Conservation (phyloP, 2,888 invertebrate species). For the Phengaris alcon region DNA sequence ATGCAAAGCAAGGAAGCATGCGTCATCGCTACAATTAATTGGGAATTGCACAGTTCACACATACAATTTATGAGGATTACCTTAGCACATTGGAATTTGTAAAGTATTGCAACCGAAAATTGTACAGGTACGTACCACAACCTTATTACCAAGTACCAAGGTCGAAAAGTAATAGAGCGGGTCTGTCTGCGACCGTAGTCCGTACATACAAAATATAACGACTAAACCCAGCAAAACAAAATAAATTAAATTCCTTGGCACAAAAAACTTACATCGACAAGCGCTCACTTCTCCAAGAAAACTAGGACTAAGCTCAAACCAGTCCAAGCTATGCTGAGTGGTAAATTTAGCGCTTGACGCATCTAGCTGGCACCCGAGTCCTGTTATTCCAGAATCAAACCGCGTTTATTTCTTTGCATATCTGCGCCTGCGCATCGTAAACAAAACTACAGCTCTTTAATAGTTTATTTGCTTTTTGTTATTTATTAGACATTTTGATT, state of each 20-base stretch:
- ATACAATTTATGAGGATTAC: neutral
- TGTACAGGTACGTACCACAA: neutral
- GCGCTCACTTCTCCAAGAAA: slow-evolving; percentile 33
- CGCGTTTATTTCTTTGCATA: slow-evolving; percentile 15
- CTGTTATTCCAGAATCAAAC: slow-evolving; percentile 31
- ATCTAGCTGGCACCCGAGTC: slow-evolving; percentile 34
- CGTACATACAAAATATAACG: neutral
- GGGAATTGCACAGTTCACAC: neutral
- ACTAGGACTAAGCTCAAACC: slow-evolving; percentile 37
- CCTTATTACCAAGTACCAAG: no score
- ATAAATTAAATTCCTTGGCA: neutral
- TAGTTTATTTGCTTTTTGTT: neutral
- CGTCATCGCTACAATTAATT: neutral
- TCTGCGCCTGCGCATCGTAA: neutral
- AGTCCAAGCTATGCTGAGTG: slow-evolving; percentile 36
- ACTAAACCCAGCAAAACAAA: neutral
- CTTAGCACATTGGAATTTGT: neutral
- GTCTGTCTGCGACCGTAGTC: no score
- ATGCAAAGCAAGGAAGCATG: neutral
- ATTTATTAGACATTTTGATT: neutral
- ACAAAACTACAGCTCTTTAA: neutral
- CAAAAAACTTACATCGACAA: slow-evolving; percentile 30
- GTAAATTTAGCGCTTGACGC: slow-evolving; percentile 42
- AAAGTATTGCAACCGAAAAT: neutral
- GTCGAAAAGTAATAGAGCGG: no score